phyloP scores from a whole-genome alignment of 1,140 invertebrate species.

The Panulirus ornatus region DNA sequence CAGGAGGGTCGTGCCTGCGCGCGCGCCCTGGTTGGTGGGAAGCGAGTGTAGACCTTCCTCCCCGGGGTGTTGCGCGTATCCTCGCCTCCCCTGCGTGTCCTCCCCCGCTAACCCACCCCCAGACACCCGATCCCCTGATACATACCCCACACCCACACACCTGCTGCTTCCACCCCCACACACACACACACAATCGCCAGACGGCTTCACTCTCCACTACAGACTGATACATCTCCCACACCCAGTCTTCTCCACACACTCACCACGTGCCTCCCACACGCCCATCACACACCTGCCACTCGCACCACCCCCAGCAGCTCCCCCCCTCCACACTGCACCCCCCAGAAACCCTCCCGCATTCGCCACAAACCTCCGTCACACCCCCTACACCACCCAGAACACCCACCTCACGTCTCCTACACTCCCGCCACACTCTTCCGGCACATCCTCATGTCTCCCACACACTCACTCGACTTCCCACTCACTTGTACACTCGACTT shows the following conservation, averaged over 20 bases:
- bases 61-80: too few relatives aligned
- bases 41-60: too few relatives aligned
- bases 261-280: background rate
- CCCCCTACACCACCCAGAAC: background rate
- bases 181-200: too few relatives aligned
- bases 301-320: background rate
- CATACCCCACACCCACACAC: background rate
- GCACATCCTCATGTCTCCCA: background rate
- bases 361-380: background rate
- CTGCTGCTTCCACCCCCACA: background rate
- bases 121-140: background rate
- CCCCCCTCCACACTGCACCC: background rate
- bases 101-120: background rate
- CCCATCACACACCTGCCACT: background rate
- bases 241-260: background rate
- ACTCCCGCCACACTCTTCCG: background rate
- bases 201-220: too few relatives aligned
- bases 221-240: too few relatives aligned
- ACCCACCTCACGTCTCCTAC: constrained; percentile 5
- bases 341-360: background rate
- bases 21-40: too few relatives aligned
- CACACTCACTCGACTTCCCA: background rate
- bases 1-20: too few relatives aligned
- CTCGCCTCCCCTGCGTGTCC: background rate
- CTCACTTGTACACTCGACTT: background rate